These are phyloP conservation scores for Brachirus orientalis DNA, from an alignment of 2,113 vertebrate species.

Conservation along the genomic window DNA sequence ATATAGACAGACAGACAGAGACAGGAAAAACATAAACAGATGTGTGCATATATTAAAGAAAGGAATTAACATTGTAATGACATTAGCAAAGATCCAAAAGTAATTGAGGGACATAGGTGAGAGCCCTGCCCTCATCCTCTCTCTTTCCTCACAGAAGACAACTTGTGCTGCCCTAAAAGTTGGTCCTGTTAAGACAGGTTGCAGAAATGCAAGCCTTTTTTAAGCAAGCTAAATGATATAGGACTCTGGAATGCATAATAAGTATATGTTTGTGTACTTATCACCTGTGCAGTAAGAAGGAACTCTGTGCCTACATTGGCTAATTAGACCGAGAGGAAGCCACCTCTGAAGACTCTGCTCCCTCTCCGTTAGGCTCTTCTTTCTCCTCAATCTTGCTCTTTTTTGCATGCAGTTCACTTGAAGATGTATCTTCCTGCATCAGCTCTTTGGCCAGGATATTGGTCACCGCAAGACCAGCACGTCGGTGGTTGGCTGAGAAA, in stretches of 20 bases:
- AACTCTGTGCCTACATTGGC: neutral
- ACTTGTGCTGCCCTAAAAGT: conserved; percentile 31
- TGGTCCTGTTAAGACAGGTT: conserved; percentile 17
- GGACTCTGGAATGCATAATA: conserved; percentile 33
- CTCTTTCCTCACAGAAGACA: conserved; percentile 24
- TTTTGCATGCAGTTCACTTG: conserved; percentile 41
- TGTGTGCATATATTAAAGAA: conserved; percentile 42
- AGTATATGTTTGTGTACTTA: conserved; percentile 18
- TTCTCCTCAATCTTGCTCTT: conserved; percentile 39
- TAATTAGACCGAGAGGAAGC: conserved; percentile 69
- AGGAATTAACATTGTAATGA: conserved; percentile 22
- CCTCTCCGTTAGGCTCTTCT: conserved; percentile 57
- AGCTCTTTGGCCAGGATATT: conserved; percentile 89
- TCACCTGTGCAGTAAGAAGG: neutral
- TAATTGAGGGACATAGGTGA: conserved; percentile 26
- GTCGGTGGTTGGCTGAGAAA: conserved; percentile 85
- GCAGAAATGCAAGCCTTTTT: neutral
- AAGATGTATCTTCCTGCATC: conserved; percentile 81
- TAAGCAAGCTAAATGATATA: conserved; percentile 8
- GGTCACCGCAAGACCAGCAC: conserved; percentile 88
- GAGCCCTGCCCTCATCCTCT: conserved; percentile 27
- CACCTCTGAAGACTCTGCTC: conserved; percentile 69
- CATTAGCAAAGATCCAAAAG: conserved; percentile 38
- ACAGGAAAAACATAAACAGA: conserved; percentile 23
- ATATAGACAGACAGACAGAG: neutral